Base-by-base conservation (phyloP, 2,113 vertebrate species). In the Amia ocellicauda region DNA sequence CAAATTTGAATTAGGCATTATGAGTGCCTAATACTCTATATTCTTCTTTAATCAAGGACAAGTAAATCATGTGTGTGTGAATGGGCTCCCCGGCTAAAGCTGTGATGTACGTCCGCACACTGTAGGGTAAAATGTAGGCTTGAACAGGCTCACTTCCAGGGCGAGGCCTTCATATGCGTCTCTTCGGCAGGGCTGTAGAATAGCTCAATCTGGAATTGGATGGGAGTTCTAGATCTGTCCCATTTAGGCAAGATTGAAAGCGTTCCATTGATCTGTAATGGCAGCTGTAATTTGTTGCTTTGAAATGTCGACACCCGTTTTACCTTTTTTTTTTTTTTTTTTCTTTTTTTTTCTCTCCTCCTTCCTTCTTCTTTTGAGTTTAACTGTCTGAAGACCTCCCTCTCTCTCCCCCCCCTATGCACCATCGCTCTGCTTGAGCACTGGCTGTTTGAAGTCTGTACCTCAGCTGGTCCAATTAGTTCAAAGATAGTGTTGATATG, bases 401-500 rank as follows among this genome's bases (percentile, higher is more conserved):
- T 74, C 65, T 42, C 45, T 64, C 42, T n/a, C 26, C 50, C 41
- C 13, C 31, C 22, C 23, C 29, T 40, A 14, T 56, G 41, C 47
- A n/a, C 28, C 26, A 10, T 16, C 27, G n/a, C 60, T 31, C 57
- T 50, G 22, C 28, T 62, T 67, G 43, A 65, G 27, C 41, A 1
- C 16, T 42, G 78, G 63, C 43, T 68, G 69, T 85, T 84, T 83
- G 79, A 87, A 78, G 80, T 80, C 61, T 19, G 69, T 59, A 80
- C 71, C 75, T 85, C 76, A 74, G 72, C 80, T 79, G 81, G 77
- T 60, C 82, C 78, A 81, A 81, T 88, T 85, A 88, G 70, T 65
- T 58, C 57, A 45, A 65, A 50, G 63, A 50, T 43, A 53, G 49
- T 42, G 47, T 19, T 23, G 36, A n/a, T 13, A 47, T 54, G 29